phyloP scores from a whole-genome alignment of 2,797 vertebrate genomes.

The Phylloscopus collybita region DNA sequence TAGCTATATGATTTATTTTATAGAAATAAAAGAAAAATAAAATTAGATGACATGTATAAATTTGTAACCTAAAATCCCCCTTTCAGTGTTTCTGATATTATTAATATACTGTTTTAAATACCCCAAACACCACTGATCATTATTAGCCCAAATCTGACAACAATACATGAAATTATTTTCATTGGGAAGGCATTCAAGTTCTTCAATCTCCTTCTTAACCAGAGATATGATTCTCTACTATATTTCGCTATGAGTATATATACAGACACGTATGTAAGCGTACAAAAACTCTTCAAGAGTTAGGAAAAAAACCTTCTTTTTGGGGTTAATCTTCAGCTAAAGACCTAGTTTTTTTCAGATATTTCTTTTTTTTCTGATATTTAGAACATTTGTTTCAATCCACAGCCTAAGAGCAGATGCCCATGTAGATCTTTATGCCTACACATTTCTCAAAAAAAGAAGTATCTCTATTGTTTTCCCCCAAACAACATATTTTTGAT shows the following conservation, averaged over 20 bases:
- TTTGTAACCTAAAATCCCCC: not conserved
- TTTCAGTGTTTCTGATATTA: not conserved
- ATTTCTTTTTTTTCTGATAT: not conserved
- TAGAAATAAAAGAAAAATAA: not conserved
- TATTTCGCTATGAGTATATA: not conserved
- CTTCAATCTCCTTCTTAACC: not conserved
- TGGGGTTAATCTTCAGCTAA: not conserved
- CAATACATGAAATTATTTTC: not conserved
- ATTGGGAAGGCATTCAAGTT: not conserved
- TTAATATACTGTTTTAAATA: not conserved
- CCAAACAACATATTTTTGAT: not conserved
- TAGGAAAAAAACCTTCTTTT: not conserved
- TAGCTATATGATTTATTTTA: not conserved
- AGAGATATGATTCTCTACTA: not conserved
- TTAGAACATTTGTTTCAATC: not conserved
- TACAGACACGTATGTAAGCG: not conserved
- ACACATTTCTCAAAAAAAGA: not conserved
- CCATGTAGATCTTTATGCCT: not conserved
- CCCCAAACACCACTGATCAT: not conserved
- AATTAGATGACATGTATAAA: not conserved
- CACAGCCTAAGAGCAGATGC: not conserved
- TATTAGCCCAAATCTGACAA: not conserved
- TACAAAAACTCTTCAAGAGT: not conserved
- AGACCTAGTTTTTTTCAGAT: fast-evolving
- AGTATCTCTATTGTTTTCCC: not conserved